Percentiles rank a stretch among this genome's conserved stretches.
These are phyloP conservation scores for Gopherus evgoodei DNA, from an alignment of 2,113 vertebrate genomes.

Conservation along the genomic window DNA sequence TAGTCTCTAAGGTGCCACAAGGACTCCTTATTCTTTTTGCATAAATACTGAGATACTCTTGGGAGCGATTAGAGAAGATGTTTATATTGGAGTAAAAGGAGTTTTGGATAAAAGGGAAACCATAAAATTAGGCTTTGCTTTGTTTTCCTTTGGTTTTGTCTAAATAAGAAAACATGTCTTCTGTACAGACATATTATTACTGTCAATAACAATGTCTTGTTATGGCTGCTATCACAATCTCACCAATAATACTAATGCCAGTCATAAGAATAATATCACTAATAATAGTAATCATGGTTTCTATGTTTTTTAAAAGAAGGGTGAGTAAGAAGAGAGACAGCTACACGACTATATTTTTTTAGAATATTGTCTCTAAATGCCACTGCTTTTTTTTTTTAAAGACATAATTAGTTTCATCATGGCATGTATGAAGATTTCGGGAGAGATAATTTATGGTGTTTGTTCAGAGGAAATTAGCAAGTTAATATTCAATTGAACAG, in stretches of 20 bases:
- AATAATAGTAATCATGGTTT: not conserved
- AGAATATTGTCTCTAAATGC: not conserved
- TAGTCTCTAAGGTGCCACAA: too few species aligned
- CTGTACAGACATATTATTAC: too few species aligned
- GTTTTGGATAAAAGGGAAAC: not conserved
- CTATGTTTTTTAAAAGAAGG: not conserved
- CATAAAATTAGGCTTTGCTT: not conserved
- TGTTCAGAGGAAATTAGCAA: conserved; percentile 15
- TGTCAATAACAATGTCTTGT: not conserved
- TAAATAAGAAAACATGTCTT: not conserved
- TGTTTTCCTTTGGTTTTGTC: not conserved
- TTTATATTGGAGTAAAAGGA: not conserved
- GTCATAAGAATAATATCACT: not conserved
- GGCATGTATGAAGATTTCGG: not conserved
- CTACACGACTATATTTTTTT: not conserved
- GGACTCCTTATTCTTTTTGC: too few species aligned
- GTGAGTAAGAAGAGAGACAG: not conserved
- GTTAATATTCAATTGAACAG: not conserved
- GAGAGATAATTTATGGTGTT: conserved; percentile 22
- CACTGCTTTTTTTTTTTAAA: not conserved
- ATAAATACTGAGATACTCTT: not conserved
- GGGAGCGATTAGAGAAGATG: not conserved
- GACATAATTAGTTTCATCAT: conserved; percentile 12
- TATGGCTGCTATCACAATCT: not conserved
- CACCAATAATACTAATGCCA: not conserved